These are phyloP conservation scores for Drosophila neocordata DNA, from an alignment of 1,140 invertebrate species.

Conservation along the genomic window DNA sequence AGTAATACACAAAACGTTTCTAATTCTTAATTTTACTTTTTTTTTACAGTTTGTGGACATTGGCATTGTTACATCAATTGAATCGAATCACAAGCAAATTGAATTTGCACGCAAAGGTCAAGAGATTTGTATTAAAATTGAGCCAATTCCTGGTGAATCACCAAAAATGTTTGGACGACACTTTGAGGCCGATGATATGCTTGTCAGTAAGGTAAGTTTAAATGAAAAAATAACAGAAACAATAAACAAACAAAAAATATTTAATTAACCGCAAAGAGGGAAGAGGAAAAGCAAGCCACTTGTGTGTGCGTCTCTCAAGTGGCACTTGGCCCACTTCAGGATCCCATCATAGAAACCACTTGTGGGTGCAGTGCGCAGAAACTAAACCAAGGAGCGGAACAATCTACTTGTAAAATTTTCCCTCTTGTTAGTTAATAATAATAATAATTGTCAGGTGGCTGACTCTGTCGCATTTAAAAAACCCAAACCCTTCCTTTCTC, in stretches of 20 bases:
- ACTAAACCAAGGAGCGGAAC: constrained; percentile 34
- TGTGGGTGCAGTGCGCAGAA: background rate
- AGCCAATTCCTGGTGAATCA: constrained; percentile 96
- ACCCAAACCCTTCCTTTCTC: too few relatives aligned
- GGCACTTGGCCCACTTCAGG: constrained; percentile 7
- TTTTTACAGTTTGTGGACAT: constrained; percentile 94
- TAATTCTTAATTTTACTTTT: constrained; percentile 21
- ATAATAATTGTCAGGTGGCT: background rate
- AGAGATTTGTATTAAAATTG: constrained; percentile 99
- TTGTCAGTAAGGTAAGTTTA: constrained; percentile 96
- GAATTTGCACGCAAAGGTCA: constrained; percentile 97
- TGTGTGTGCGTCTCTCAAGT: constrained; percentile 1
- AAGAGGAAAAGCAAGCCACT: background rate
- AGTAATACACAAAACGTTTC: constrained; percentile 4
- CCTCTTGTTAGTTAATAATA: constrained; percentile 1
- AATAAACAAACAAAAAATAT: background rate
- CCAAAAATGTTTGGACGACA: constrained; percentile 99
- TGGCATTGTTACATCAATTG: constrained; percentile 97
- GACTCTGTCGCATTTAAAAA: background rate
- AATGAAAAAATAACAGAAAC: background rate
- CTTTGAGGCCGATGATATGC: constrained; percentile 97
- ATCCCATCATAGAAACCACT: background rate
- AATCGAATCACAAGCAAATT: constrained; percentile 94
- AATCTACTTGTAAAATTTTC: constrained; percentile 29
- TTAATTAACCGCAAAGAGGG: constrained; percentile 1